These are phyloP conservation scores for Leptinotarsa peninsularis DNA, from an alignment of 2,888 invertebrate genomes.

Conservation along the genomic window DNA sequence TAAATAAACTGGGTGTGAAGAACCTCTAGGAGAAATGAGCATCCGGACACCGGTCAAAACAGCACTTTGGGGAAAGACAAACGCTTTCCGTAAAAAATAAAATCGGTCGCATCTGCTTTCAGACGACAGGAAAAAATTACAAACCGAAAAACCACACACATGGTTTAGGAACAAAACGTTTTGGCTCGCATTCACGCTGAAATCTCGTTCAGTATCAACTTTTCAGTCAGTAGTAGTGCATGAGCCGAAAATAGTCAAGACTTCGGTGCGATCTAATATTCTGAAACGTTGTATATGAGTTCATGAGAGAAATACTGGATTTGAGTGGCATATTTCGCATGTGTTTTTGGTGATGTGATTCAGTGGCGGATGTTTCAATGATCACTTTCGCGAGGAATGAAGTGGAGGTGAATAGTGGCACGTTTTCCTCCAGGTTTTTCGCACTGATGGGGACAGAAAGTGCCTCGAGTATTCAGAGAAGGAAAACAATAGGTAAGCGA, in stretches of 20 bases:
- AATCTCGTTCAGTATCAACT: constrained; percentile 57
- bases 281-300: constrained; percentile 36
- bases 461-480: constrained; percentile 49
- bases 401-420: constrained; percentile 53
- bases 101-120: constrained; percentile 29
- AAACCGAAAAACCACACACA: constrained; percentile 47
- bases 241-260: constrained; percentile 58
- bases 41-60: constrained; percentile 38
- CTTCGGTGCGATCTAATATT: constrained; percentile 32
- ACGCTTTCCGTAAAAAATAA: constrained; percentile 22
- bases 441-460: constrained; percentile 57
- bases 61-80: constrained; percentile 30
- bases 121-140: constrained; percentile 41
- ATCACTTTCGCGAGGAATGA: constrained; percentile 58
- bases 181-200: constrained; percentile 41
- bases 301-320: constrained; percentile 32
- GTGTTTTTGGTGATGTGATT: constrained; percentile 47
- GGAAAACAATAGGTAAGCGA: constrained; percentile 54
- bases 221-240: constrained; percentile 55
- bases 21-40: constrained; percentile 34
- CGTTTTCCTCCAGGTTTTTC: constrained; percentile 51
- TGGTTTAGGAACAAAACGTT: constrained; percentile 36
- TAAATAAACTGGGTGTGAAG: constrained; percentile 39
- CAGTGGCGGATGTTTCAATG: constrained; percentile 49
- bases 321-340: constrained; percentile 35